Conservation (phyloP, 2,888 invertebrate genomes). For the Cataglyphis cursor region DNA sequence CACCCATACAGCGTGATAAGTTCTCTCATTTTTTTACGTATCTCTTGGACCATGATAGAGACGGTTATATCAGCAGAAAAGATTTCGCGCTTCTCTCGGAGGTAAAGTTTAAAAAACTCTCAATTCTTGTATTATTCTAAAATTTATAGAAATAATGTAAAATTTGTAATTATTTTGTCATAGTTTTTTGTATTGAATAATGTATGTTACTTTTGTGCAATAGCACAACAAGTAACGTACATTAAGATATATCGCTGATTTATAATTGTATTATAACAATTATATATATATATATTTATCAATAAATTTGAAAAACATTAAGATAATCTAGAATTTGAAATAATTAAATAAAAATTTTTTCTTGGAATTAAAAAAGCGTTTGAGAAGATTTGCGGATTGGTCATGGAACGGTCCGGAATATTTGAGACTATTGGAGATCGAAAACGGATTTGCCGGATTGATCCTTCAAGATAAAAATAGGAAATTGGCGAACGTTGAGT, state of each 20-base stretch:
- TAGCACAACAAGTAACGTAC: neutral
- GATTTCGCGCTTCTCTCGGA: conserved; percentile 91
- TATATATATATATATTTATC: neutral
- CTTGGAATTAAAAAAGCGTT: conserved; percentile 81
- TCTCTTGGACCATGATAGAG: conserved; percentile 91
- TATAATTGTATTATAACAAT: conserved; percentile 16
- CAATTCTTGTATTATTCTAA: neutral
- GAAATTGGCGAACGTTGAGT: conserved; percentile 34
- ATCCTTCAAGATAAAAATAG: conserved; percentile 88
- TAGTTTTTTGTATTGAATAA: neutral
- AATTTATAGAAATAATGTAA: neutral
- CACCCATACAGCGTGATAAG: conserved; percentile 90
- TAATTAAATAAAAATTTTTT: neutral
- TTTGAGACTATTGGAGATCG: conserved; percentile 91
- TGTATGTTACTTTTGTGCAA: too few relatives aligned
- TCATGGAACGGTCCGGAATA: conserved; percentile 91
- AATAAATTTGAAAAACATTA: neutral
- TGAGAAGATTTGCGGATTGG: conserved; percentile 93
- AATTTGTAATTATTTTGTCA: neutral
- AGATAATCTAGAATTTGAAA: neutral
- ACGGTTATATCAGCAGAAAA: conserved; percentile 91
- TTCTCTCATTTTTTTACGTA: conserved; percentile 91
- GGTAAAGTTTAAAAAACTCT: conserved; percentile 84
- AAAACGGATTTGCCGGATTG: conserved; percentile 91
- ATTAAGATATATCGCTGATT: conserved; percentile 76